Evolutionary conservation across 1,140 invertebrate species (phyloP).

Genomic region (Pogonognathellus flavescens): DNA sequence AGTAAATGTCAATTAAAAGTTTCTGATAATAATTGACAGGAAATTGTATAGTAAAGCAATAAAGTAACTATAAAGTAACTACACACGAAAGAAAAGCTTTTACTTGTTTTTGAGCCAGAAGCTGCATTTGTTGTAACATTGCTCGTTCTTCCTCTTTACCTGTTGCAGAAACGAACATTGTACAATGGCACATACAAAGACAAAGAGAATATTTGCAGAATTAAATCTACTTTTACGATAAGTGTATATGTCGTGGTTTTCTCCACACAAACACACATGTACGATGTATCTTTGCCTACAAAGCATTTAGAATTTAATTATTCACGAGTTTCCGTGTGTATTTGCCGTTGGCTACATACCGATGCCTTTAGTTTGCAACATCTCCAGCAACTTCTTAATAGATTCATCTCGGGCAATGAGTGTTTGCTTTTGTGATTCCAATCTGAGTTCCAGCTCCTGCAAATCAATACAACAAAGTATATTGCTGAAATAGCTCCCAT

Average conservation of each 20-base stretch:
- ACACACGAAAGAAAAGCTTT: slow-evolving; percentile 66
- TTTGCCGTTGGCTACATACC: slow-evolving; percentile 75
- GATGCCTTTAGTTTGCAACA: slow-evolving; percentile 97
- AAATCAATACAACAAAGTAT: background rate
- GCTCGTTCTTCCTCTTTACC: slow-evolving; percentile 94
- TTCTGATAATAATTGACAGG: too few species aligned
- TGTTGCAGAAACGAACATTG: slow-evolving; percentile 73
- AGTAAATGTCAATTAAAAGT: too few species aligned
- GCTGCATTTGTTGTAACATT: slow-evolving; percentile 96
- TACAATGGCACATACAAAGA: slow-evolving; percentile 49
- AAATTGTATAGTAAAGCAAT: background rate
- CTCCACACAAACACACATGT: background rate
- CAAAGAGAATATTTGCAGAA: slow-evolving; percentile 57
- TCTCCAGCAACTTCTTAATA: slow-evolving; percentile 98
- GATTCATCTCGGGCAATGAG: slow-evolving; percentile 95
- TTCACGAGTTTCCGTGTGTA: background rate
- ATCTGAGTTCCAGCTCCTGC: slow-evolving; percentile 92
- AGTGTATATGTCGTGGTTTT: slow-evolving; percentile 27
- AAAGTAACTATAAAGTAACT: background rate
- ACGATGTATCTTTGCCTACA: background rate
- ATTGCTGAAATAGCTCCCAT: too few species aligned
- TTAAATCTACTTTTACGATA: background rate
- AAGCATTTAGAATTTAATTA: background rate
- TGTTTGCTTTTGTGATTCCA: slow-evolving; percentile 98
- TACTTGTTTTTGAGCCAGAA: slow-evolving; percentile 96